Conservation (phyloP, 2,797 vertebrate genomes). For the Sebastes cheni region DNA sequence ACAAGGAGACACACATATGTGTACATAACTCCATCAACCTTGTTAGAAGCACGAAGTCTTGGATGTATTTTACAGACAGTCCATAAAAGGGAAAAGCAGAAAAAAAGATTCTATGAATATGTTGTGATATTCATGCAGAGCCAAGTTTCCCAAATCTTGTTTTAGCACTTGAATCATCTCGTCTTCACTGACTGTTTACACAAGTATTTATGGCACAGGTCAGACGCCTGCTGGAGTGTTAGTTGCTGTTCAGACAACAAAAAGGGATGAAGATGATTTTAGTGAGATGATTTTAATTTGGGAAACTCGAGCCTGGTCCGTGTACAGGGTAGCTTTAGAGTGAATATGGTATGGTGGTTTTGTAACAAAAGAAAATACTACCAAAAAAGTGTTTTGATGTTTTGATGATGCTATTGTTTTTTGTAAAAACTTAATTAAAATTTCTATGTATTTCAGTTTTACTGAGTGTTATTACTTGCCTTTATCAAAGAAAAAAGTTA, state of each 20-base stretch:
- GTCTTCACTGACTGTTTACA: slow-evolving; percentile 13
- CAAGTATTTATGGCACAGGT: neutral
- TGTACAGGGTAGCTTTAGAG: slow-evolving; percentile 80
- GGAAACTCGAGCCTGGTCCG: slow-evolving; percentile 56
- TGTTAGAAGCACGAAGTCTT: slow-evolving; percentile 79
- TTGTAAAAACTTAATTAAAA: slow-evolving; percentile 93
- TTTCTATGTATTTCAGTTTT: slow-evolving; percentile 92
- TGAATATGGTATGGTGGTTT: slow-evolving; percentile 80
- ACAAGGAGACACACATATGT: slow-evolving; percentile 45
- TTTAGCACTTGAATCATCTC: slow-evolving; percentile 42
- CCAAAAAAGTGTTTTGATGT: slow-evolving; percentile 89
- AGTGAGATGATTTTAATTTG: slow-evolving; percentile 29
- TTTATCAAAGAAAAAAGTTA: neutral
- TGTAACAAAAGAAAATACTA: slow-evolving; percentile 83
- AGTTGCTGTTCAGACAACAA: neutral
- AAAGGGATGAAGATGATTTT: slow-evolving; percentile 25
- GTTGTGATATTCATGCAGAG: slow-evolving; percentile 58
- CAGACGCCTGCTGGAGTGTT: neutral
- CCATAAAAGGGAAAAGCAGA: slow-evolving; percentile 8
- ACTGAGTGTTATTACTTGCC: slow-evolving; percentile 26
- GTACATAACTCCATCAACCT: slow-evolving; percentile 80
- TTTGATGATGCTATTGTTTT: slow-evolving; percentile 92
- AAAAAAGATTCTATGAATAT: slow-evolving; percentile 51
- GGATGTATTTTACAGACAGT: slow-evolving; percentile 78
- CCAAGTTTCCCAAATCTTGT: slow-evolving; percentile 32